Conservation (phyloP, 2,797 vertebrate genomes). For the Enteromius treurensis region DNA sequence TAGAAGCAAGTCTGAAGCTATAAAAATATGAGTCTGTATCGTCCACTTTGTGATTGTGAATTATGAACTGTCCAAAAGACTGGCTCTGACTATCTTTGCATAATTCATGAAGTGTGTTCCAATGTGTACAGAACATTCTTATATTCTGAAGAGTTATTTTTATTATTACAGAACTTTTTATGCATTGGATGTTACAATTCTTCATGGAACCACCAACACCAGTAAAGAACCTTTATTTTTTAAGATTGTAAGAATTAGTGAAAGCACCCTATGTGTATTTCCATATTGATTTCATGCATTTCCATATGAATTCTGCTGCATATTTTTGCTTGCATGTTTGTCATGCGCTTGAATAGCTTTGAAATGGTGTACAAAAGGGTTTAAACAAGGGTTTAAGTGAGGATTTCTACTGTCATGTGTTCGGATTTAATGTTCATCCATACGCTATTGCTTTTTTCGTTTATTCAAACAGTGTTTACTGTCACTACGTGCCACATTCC, state of each 20-base stretch:
- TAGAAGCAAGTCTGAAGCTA: not conserved
- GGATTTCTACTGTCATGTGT: conserved; percentile 37
- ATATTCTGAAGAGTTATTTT: not conserved
- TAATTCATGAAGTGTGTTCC: not conserved
- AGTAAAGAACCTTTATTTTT: not conserved
- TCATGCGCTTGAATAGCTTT: conserved; percentile 18
- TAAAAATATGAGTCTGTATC: not conserved
- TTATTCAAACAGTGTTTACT: conserved; percentile 39
- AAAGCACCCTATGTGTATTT: conserved; percentile 5
- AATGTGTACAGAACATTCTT: not conserved
- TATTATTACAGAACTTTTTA: conserved; percentile 2
- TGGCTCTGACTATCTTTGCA: not conserved
- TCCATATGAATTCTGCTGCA: not conserved
- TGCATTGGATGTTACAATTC: not conserved
- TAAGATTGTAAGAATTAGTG: not conserved
- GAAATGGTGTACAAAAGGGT: conserved; percentile 36
- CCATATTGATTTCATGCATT: conserved; percentile 1
- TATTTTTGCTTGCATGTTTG: not conserved
- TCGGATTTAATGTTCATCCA: conserved; percentile 35
- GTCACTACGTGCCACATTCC: conserved; percentile 17
- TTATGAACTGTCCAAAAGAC: not conserved
- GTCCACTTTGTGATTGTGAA: not conserved
- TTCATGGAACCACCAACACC: not conserved
- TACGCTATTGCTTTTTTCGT: conserved; percentile 20
- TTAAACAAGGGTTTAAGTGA: conserved; percentile 41